A percentile compares a stretch with the other conserved stretches of the same genome.
phyloP scores from a whole-genome alignment of 2,113 vertebrate genomes.

The Sialia sialis region DNA sequence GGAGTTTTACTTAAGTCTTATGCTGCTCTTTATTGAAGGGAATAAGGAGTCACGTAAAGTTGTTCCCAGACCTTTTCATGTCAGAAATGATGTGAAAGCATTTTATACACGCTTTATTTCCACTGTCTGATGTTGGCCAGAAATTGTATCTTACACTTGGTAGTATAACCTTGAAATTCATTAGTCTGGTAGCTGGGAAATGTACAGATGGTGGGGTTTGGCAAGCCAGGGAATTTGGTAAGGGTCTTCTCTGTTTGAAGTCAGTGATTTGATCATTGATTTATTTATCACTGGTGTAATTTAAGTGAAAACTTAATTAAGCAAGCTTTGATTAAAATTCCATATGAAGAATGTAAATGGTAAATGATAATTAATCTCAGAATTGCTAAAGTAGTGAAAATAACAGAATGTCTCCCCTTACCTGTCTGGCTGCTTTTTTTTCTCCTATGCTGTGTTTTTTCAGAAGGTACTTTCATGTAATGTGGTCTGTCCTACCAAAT shows the following conservation, averaged over 20 bases:
- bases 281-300: constrained; percentile 42
- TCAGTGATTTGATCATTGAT: constrained; percentile 7
- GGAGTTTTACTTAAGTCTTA: background rate
- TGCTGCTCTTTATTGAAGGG: background rate
- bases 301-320: constrained; percentile 52
- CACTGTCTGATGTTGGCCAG: background rate
- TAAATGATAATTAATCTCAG: background rate
- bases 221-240: constrained; percentile 30
- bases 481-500: background rate
- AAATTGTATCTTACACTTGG: background rate
- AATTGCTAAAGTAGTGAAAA: background rate
- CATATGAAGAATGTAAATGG: background rate
- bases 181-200: constrained; percentile 5
- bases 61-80: background rate
- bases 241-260: constrained; percentile 54
- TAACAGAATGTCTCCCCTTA: background rate
- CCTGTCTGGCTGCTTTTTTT: background rate
- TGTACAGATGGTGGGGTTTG: constrained; percentile 39
- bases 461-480: background rate
- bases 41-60: background rate
- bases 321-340: constrained; percentile 16
- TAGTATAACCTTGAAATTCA: constrained; percentile 16
- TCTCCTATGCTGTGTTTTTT: background rate
- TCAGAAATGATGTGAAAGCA: background rate
- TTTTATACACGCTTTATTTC: background rate